These are phyloP conservation scores for Desmodus rotundus DNA, from an alignment of 2,113 vertebrate genomes.

Conservation along the genomic window DNA sequence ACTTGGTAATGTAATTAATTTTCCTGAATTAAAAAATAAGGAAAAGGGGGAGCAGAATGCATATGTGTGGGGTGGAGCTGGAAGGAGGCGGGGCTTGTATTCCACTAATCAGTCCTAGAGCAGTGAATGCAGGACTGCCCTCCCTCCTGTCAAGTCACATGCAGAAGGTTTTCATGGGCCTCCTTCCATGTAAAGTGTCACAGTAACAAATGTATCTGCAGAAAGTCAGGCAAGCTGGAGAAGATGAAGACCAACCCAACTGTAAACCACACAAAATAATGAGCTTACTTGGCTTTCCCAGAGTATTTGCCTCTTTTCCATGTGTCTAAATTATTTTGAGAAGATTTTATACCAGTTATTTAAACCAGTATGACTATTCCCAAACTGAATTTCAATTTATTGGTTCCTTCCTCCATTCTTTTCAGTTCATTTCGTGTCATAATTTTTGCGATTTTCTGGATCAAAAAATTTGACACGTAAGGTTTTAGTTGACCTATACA, in stretches of 20 bases:
- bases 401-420: neutral
- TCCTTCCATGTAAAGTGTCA: neutral
- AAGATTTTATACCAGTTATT: neutral
- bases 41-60: neutral
- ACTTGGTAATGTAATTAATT: neutral
- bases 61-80: rapidly evolving
- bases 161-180: neutral
- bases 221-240: neutral
- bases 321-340: neutral
- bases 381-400: neutral
- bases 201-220: neutral
- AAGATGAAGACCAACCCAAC: neutral
- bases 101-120: neutral
- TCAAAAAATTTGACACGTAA: neutral
- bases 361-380: neutral
- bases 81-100: rapidly evolving
- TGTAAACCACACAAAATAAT: neutral
- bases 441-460: neutral
- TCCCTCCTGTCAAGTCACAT: neutral
- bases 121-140: no score
- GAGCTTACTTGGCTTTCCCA: neutral
- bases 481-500: neutral
- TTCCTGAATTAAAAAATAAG: neutral
- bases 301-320: neutral
- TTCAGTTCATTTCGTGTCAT: neutral